Evolutionary conservation across 2,113 vertebrate species (phyloP), one percentile per base, ranked within the genome.

Genomic region (Tapirus terrestris): DNA sequence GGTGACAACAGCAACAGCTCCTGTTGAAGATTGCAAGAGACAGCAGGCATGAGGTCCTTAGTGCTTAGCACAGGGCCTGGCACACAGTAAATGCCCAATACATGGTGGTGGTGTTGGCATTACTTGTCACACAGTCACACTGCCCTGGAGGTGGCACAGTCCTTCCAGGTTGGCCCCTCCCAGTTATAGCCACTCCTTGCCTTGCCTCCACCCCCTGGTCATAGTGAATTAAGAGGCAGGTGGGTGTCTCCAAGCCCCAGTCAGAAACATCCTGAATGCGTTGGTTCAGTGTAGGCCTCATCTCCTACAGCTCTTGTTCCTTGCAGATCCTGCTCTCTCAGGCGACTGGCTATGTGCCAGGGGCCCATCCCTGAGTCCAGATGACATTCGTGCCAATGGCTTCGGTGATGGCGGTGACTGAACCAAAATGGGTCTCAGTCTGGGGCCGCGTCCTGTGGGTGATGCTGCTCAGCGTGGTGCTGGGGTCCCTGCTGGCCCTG

Each of bases 391-490:
- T 96, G 89, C 92, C 98, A 13, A 99, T 99, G 99, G 98, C 97
- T n/a, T 96, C 98, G 3, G 81, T 97, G 96, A 98, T 97, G 96
- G 97, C 98, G 0, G 98, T 98, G 39, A 97, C 98, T 0, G 98
- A 99, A 97, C 98, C 99, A 60, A 99, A 99, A 18, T 99, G 98
- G 98, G 93, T 98, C 65, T 98, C 98, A 2, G 63, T 89, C 18
- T 99, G 99, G 96, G 94, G 98, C 92, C 99, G 99, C 0, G 94
- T 98, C 79, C 98, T 99, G 76, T 99, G 99, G 99, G 98, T 98
- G 0, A 27, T 98, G 0, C 92, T 99, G 89, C 98, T 99, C 1
- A 99, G 98, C 77, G 97, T 99, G 75, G 97, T 99, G 1, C 93
- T 99, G 97, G 99, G 99, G 82, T 99, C 99, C 0, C 97, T 99